Evolutionary conservation across 2,797 vertebrate genomes (phyloP).

Genomic region (Cossypha niveicapilla): DNA sequence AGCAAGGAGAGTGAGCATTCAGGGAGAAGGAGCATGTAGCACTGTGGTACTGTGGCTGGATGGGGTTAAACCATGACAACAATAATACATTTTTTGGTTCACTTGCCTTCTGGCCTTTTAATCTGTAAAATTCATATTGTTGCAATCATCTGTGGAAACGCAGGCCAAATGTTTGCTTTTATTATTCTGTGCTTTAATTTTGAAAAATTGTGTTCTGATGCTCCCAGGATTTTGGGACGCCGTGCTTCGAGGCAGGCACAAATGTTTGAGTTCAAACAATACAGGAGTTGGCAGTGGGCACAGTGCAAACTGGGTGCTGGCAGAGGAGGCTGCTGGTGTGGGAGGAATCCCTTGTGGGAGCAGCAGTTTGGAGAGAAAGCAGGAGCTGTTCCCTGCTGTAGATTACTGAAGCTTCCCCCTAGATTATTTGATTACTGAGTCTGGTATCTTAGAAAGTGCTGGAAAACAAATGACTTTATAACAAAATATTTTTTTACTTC

Average conservation of each 20-base stretch:
- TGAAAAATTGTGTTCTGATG: background rate
- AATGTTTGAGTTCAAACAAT: background rate
- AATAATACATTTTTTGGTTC: background rate
- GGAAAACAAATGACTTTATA: background rate
- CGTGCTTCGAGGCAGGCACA: background rate
- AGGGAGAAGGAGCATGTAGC: background rate
- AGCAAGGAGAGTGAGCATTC: background rate
- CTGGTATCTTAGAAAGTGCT: background rate
- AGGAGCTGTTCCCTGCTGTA: background rate
- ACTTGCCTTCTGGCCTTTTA: background rate
- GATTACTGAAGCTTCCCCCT: background rate
- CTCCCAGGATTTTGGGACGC: background rate
- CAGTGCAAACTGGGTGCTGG: background rate
- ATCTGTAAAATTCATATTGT: background rate
- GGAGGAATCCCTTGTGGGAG: background rate
- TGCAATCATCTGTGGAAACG: background rate
- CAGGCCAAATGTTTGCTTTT: background rate
- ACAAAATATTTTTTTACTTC: background rate
- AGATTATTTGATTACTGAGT: background rate
- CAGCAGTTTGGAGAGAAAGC: background rate
- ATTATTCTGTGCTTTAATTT: slow-evolving; percentile 9
- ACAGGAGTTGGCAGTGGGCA: background rate
- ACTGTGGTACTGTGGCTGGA: background rate
- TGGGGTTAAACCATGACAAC: background rate
- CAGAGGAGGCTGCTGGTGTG: background rate